Base-by-base conservation (phyloP, 2,797 vertebrate genomes). In the Scarus forsteni region DNA sequence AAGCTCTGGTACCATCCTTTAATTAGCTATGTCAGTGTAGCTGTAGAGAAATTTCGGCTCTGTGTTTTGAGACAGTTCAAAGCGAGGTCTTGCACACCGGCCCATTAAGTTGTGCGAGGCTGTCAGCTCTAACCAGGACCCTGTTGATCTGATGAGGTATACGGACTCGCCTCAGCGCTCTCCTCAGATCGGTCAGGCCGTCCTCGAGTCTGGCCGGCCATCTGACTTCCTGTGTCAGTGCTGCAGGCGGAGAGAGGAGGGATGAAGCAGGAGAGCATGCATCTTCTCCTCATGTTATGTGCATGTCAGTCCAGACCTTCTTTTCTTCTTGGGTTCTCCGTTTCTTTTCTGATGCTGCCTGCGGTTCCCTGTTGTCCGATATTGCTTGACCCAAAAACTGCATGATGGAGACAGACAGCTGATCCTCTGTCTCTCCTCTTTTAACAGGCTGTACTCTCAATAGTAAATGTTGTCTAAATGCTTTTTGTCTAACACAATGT, bases 281-380 rank as follows among this genome's bases (percentile, higher is more conserved):
- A 40, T 84, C 77, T 86, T 69, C 85, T 68, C 72, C 61, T 80
- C 73, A 38, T 88, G 80, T 85, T 72, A 72, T 85, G 79, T 92
- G 94, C 93, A 93, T 94, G 93, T 83, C 77, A 49, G 65, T 77
- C 70, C 66, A 64, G 83, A 74, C 79, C 14, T 38, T 36, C 76
- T 70, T 54, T 65, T 66, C 73, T 75, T 79, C 63, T 75, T 36
- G 45, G 1, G 62, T 75, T 62, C 52, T 74, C 50, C 35, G 3
- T 85, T 75, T 82, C 13, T 61, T 80, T 77, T 86, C 79, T 53
- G 75, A 63, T 69, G 45, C 71, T 80, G 81, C 83, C 80, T 84
- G 80, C 67, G 70, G 72, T 75, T 79, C 65, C 77, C 67, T 54
- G 69, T 80, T 10, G 53, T 84, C 75, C 55, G 52, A 5, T 80